Percentiles rank a stretch among this genome's conserved stretches.
Evolutionary conservation across 2,888 invertebrate species (phyloP).

Genomic region (Myopa tessellatipennis): DNA sequence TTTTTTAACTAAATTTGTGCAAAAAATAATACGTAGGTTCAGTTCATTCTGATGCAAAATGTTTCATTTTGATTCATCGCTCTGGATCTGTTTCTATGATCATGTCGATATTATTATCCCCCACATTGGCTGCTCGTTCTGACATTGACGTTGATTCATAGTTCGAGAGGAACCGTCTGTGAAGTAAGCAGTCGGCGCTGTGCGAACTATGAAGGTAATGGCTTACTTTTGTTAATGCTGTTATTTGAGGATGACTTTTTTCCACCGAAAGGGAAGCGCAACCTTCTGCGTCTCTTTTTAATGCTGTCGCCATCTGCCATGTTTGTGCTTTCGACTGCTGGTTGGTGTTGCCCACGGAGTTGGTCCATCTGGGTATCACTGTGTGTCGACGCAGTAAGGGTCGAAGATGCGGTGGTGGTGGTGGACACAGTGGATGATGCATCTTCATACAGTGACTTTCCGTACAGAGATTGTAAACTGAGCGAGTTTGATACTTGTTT

Average conservation of each 20-base stretch:
- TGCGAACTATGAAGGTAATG: constrained; percentile 42
- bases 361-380: constrained; percentile 50
- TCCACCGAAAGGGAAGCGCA: constrained; percentile 53
- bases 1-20: neutral
- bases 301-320: constrained; percentile 39
- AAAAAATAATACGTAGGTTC: neutral
- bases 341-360: constrained; percentile 28
- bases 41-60: neutral
- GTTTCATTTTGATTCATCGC: neutral
- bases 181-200: constrained; percentile 35
- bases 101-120: neutral
- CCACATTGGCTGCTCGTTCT: neutral
- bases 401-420: constrained; percentile 51
- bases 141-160: neutral
- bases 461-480: constrained; percentile 24
- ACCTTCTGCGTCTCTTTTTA: constrained; percentile 52
- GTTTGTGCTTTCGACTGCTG: constrained; percentile 37
- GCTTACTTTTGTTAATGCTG: constrained; percentile 38
- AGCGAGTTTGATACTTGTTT: constrained; percentile 38
- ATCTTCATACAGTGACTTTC: constrained; percentile 14
- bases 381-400: constrained; percentile 49
- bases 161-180: neutral
- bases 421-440: neutral
- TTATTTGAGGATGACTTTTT: constrained; percentile 32
- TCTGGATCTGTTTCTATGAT: neutral